Conservation (phyloP, 1,140 invertebrate genomes). For the Tenebrio molitor region DNA sequence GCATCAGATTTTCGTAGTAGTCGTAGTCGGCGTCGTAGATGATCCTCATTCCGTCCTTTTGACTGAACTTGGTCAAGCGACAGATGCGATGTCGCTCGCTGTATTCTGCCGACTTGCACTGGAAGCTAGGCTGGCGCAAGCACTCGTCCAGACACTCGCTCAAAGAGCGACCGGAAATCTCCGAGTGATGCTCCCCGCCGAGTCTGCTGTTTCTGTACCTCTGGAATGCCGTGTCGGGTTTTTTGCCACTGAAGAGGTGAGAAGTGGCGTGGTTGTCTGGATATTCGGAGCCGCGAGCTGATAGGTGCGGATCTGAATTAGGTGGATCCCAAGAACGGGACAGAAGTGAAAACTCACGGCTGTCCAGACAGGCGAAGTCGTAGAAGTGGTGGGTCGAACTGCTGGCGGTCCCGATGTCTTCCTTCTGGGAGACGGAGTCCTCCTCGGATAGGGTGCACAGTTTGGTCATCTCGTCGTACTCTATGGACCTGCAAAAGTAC, state of each 20-base stretch:
- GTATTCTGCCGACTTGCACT: constrained; percentile 89
- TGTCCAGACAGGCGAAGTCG: constrained; percentile 87
- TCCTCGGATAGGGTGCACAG: constrained; percentile 90
- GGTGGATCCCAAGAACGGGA: neutral
- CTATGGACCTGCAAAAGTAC: constrained; percentile 91
- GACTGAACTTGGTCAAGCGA: constrained; percentile 86
- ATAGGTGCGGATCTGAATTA: constrained; percentile 49
- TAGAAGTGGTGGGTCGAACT: constrained; percentile 88
- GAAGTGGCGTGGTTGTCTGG: constrained; percentile 86
- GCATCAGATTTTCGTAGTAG: constrained; percentile 92
- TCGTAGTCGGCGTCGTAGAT: constrained; percentile 92
- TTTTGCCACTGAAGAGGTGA: constrained; percentile 82
- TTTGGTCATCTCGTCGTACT: constrained; percentile 87
- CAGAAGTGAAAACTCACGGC: constrained; percentile 86
- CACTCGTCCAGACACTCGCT: constrained; percentile 93
- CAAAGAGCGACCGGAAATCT: constrained; percentile 86
- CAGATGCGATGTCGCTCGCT: constrained; percentile 87
- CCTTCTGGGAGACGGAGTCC: constrained; percentile 88
- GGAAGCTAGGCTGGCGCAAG: constrained; percentile 87
- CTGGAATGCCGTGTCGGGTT: constrained; percentile 90
- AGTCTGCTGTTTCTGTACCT: constrained; percentile 87
- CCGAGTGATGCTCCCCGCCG: constrained; percentile 89
- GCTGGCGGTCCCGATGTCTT: constrained; percentile 84
- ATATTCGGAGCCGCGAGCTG: constrained; percentile 84
- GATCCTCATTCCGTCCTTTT: constrained; percentile 88